These are phyloP conservation scores for Acrossocheilus wenchowensis DNA, from an alignment of 2,797 vertebrate genomes.

Conservation along the genomic window DNA sequence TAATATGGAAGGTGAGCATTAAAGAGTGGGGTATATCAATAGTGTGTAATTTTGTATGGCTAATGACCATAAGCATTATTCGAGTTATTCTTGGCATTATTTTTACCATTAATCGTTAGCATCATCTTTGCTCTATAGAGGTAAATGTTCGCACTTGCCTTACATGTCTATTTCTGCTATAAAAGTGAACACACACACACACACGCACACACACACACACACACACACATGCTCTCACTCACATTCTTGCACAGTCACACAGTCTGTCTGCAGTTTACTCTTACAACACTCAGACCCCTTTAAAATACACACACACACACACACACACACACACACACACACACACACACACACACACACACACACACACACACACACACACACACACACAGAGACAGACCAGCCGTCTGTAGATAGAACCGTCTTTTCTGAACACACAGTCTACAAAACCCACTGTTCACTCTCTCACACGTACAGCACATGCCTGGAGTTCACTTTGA, in stretches of 20 bases:
- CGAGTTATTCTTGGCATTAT: too few species aligned
- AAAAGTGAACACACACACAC: not conserved
- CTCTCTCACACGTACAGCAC: conserved; percentile 5
- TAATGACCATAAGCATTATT: too few species aligned
- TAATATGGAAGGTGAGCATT: too few species aligned
- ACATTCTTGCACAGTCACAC: conserved; percentile 83
- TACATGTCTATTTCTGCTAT: not conserved
- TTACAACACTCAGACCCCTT: conserved; percentile 59
- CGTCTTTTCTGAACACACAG: conserved; percentile 15
- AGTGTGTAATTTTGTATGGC: too few species aligned
- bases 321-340: not conserved
- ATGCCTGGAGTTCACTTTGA: not conserved
- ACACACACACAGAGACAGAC: not conserved
- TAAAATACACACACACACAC: conserved; percentile 13
- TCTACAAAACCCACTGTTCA: conserved; percentile 10
- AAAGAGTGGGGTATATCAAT: too few species aligned
- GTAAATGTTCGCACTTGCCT: not conserved
- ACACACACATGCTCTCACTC: conserved; percentile 59
- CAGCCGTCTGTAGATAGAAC: conserved; percentile 13
- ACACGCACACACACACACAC: not conserved
- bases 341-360: not conserved
- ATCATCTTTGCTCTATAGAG: not conserved
- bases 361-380: not conserved
- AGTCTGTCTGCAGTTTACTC: conserved; percentile 67
- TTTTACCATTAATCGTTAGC: not conserved